A percentile compares a stretch with the other conserved stretches of the same genome.
Conservation (phyloP, 2,113 vertebrate genomes). For the Zosterops lateralis region DNA sequence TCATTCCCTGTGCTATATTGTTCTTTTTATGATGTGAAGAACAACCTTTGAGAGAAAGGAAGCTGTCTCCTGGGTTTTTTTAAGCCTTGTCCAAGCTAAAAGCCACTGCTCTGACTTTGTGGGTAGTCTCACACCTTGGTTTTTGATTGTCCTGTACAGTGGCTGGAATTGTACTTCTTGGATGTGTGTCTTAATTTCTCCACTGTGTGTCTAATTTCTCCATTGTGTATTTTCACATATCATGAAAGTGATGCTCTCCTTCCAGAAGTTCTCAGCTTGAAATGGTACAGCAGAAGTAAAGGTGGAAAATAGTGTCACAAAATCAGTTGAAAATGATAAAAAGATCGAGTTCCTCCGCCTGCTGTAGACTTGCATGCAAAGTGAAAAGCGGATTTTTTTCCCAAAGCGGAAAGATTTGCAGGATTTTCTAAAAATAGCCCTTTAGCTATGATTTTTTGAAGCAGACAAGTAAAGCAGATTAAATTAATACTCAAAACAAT, state of each 20-base stretch:
- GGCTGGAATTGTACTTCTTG: background rate
- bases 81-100: background rate
- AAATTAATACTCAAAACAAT: background rate
- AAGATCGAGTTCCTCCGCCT: background rate
- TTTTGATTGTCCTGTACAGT: background rate
- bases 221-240: background rate
- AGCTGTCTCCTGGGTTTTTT: background rate
- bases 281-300: background rate
- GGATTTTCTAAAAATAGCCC: slow-evolving; percentile 34
- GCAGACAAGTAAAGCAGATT: slow-evolving; percentile 41
- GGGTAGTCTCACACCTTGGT: background rate
- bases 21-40: background rate
- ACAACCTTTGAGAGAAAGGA: background rate
- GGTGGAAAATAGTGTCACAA: background rate
- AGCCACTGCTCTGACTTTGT: background rate
- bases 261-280: background rate
- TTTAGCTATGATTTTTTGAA: slow-evolving; percentile 47
- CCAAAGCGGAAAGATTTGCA: background rate
- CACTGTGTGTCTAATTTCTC: background rate
- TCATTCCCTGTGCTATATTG: background rate
- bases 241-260: background rate
- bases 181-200: background rate
- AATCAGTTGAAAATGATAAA: background rate
- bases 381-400: background rate
- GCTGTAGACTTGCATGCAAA: background rate